A percentile compares a stretch with the other conserved stretches of the same genome.
These are phyloP conservation scores for Phalacrocorax pelagicus DNA, from an alignment of 2,113 vertebrate species.

Conservation along the genomic window DNA sequence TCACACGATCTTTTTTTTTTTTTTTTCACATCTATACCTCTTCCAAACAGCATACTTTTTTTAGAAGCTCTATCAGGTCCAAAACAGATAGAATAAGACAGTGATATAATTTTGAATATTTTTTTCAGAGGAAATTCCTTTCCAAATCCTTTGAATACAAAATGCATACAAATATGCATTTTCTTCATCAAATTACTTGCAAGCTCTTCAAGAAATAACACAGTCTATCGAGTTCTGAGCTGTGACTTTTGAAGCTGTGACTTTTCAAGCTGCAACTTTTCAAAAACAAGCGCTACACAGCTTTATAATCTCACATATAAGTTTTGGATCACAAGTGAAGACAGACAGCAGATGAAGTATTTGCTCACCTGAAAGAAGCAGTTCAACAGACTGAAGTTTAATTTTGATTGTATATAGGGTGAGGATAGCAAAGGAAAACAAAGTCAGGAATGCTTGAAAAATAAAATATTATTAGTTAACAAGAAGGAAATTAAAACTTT, in stretches of 20 bases:
- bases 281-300: neutral
- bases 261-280: neutral
- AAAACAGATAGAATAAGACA: neutral
- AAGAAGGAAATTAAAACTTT: slow-evolving; percentile 58
- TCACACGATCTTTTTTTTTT: neutral
- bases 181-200: neutral
- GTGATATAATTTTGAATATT: neutral
- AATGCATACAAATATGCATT: neutral
- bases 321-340: slow-evolving; percentile 60
- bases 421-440: slow-evolving; percentile 78
- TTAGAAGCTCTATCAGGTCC: neutral
- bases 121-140: neutral
- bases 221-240: neutral
- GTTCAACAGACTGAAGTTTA: slow-evolving; percentile 76
- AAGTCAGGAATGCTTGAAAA: slow-evolving; percentile 78
- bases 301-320: slow-evolving; percentile 55
- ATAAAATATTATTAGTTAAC: slow-evolving; percentile 75
- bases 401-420: slow-evolving; percentile 76
- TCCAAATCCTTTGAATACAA: neutral
- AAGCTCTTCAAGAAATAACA: neutral
- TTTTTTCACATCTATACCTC: neutral
- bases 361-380: slow-evolving; percentile 76
- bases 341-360: slow-evolving; percentile 67
- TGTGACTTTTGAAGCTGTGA: neutral
- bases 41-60: neutral